Evolutionary conservation across 2,888 invertebrate species (phyloP), one percentile per base, ranked within the genome.

Genomic region (Eudemis profundana): DNA sequence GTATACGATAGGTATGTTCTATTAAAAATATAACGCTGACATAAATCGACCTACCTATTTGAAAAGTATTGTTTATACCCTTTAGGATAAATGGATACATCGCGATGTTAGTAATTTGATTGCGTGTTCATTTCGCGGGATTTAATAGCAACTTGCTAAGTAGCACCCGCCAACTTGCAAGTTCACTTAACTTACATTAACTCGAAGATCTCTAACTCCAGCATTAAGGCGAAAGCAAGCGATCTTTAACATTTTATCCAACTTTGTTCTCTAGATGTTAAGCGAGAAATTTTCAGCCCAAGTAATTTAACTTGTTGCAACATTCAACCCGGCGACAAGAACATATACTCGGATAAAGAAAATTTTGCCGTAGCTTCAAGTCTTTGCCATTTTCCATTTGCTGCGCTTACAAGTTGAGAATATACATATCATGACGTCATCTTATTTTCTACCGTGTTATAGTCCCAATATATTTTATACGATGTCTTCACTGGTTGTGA

Each of bases 271-370:
- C n/a, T 53, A 38, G 46, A 46, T 53, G n/a, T 23, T 2, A 38
- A 36, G 36, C 36, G 17, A 61, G 53, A n/a, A 29, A 29, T 44
- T 42, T 61, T 12, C 53, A 46, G 23, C 12, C 23, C 19, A 53
- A 46, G 46, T 53, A 53, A 61, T 61, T 46, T 53, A 53, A 53
- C 36, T 61, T 53, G 23, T 36, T 46, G 61, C 44, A 46, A 42
- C 36, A 33, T 33, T 23, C 53, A 61, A 53, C 17, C 15, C 10
- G 17, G 21, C 42, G 42, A 14, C 27, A 56, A n/a, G 42, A 29
- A 56, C 8, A 33, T 44, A 44, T 44, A 29, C 19, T 23, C 27
- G 14, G 15, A 15, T 27, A 3, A 3, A 15, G 23, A 53, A 23
- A 42, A 17, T 10, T 14, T 29, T 14, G 15, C 4, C 42, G 27